Percentiles rank a stretch among this genome's conserved stretches.
Conservation (phyloP, 2,797 vertebrate species). For the Cyprinella venusta region DNA sequence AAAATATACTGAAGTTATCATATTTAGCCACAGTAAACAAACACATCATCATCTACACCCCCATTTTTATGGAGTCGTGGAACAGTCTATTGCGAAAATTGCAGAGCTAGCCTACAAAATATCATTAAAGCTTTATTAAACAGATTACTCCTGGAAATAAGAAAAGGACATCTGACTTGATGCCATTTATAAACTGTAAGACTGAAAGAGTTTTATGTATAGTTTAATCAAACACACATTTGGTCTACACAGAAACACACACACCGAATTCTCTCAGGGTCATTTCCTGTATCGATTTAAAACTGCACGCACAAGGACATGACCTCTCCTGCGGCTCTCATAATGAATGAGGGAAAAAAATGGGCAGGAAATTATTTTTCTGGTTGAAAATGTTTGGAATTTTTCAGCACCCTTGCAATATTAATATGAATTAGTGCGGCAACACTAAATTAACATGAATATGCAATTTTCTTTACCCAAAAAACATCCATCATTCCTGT, state of each 20-base stretch:
- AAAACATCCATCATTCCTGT: constrained; percentile 25
- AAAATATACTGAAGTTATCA: constrained; percentile 26
- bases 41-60: constrained; percentile 5
- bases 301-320: constrained; percentile 19
- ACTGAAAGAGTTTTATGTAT: constrained; percentile 22
- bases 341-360: constrained; percentile 29
- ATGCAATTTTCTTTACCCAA: neutral
- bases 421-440: constrained; percentile 34
- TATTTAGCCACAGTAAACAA: constrained; percentile 43
- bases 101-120: constrained; percentile 17
- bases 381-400: constrained; percentile 38
- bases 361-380: constrained; percentile 32
- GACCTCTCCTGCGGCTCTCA: constrained; percentile 26
- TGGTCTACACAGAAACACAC: constrained; percentile 34
- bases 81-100: constrained; percentile 39
- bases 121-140: constrained; percentile 51
- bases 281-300: constrained; percentile 29
- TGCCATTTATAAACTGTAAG: constrained; percentile 24
- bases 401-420: constrained; percentile 35
- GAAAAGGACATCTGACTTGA: constrained; percentile 20
- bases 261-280: constrained; percentile 5
- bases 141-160: constrained; percentile 44
- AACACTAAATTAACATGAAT: neutral
- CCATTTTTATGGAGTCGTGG: constrained; percentile 11
- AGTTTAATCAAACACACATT: constrained; percentile 33